phyloP scores from a whole-genome alignment of 2,888 invertebrate species.

The Belgica antarctica region DNA sequence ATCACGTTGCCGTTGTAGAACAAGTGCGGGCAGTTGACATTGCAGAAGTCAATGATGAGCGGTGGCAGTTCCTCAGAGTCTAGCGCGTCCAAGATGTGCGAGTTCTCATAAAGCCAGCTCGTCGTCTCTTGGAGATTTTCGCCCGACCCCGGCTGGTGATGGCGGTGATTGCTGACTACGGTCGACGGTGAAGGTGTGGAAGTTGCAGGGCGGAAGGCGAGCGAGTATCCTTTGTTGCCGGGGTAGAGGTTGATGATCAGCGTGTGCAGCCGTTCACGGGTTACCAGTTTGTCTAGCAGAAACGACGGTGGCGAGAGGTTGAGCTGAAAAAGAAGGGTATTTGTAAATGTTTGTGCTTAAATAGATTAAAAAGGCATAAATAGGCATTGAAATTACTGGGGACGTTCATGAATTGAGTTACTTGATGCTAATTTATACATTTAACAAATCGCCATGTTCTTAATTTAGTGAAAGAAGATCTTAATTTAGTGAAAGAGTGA shows the following conservation, averaged over 20 bases:
- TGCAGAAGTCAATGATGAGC: conserved; percentile 77
- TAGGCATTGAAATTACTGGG: too few species aligned
- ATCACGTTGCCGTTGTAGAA: conserved; percentile 91
- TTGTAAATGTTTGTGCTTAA: too few species aligned
- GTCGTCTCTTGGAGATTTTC: conserved; percentile 73
- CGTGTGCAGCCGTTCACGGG: conserved; percentile 81
- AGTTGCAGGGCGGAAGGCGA: conserved; percentile 50
- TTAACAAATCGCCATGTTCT: too few species aligned
- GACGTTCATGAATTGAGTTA: too few species aligned
- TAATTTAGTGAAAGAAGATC: too few species aligned
- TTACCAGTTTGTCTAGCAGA: conserved; percentile 80
- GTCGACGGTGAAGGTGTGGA: conserved; percentile 48
- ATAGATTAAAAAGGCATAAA: too few species aligned
- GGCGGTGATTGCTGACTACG: conserved; percentile 45
- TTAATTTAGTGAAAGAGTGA: too few species aligned
- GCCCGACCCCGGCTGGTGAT: conserved; percentile 52
- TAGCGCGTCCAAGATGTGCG: conserved; percentile 80
- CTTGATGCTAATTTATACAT: too few species aligned
- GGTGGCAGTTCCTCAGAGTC: conserved; percentile 90
- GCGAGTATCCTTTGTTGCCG: conserved; percentile 86
- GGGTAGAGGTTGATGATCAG: conserved; percentile 88
- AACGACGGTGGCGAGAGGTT: conserved; percentile 60
- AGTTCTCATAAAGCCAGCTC: conserved; percentile 85
- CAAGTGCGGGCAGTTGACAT: conserved; percentile 77
- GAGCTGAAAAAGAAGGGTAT: conserved; percentile 48